These are phyloP conservation scores for Cepaea nemoralis DNA, from an alignment of 1,140 invertebrate species.

Conservation along the genomic window DNA sequence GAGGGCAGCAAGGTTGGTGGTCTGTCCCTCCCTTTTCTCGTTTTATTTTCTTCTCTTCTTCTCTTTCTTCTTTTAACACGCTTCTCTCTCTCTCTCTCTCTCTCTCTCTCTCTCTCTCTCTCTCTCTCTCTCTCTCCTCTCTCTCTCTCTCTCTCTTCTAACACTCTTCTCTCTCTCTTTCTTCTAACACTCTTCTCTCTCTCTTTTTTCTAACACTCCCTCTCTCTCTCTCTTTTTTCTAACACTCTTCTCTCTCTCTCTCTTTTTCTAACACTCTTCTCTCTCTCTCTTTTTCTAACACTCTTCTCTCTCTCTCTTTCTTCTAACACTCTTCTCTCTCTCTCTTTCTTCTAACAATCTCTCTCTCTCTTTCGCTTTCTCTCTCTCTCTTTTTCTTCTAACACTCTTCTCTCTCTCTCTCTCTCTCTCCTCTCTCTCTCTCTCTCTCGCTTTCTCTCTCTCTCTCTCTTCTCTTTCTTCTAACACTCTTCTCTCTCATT, in stretches of 20 bases:
- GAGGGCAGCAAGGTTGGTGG: no score
- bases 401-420: neutral
- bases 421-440: neutral
- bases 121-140: conserved; percentile 4
- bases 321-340: neutral
- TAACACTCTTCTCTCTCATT: neutral
- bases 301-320: neutral
- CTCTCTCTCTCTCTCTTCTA: no score
- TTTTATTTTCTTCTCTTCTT: no score
- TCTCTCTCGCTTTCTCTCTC: neutral
- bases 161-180: conserved; percentile 4
- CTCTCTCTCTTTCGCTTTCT: neutral
- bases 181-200: neutral
- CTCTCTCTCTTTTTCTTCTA: neutral
- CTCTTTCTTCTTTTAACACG: no score
- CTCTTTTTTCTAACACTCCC: neutral
- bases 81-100: neutral
- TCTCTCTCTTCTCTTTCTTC: neutral
- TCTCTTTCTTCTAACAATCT: neutral
- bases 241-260: no score
- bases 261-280: neutral
- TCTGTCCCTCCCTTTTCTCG: no score
- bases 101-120: conserved; percentile 30
- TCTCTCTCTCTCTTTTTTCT: no score
- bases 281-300: neutral